These are phyloP conservation scores for Ditylenchus dipsaci DNA, from an alignment of 1,140 invertebrate genomes.

Conservation along the genomic window DNA sequence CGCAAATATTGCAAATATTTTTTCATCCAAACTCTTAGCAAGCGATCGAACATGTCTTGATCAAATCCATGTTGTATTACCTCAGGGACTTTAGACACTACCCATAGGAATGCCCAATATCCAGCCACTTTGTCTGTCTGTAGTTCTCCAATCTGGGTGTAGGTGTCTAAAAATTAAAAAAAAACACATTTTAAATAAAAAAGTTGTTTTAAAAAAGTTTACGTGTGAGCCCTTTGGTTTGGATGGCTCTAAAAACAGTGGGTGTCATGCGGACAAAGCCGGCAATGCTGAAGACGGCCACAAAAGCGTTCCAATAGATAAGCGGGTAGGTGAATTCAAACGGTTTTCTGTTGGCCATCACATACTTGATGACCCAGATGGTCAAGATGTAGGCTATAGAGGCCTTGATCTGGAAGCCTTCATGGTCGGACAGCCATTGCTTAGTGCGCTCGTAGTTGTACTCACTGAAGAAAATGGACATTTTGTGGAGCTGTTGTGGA, in stretches of 20 bases:
- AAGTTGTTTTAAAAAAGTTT: too few relatives aligned
- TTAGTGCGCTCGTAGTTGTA: not conserved
- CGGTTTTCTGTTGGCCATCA: constrained; percentile 34
- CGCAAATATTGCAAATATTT: too few relatives aligned
- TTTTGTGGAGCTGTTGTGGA: too few relatives aligned
- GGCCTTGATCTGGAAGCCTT: constrained; percentile 39
- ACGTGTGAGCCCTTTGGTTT: constrained; percentile 34
- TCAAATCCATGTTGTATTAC: too few relatives aligned
- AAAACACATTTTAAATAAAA: too few relatives aligned
- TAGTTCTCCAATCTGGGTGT: constrained; percentile 39
- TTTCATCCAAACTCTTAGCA: too few relatives aligned
- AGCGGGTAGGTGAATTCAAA: constrained; percentile 28
- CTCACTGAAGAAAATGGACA: not conserved
- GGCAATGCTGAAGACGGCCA: constrained; percentile 38
- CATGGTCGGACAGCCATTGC: constrained; percentile 33
- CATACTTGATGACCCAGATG: constrained; percentile 42
- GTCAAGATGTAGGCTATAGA: constrained; percentile 77
- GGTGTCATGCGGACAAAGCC: constrained; percentile 42
- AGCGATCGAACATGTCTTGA: too few relatives aligned
- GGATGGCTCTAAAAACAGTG: constrained; percentile 36
- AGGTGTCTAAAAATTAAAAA: constrained; percentile 37
- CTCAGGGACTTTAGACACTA: constrained; percentile 43
- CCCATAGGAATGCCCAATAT: constrained; percentile 47
- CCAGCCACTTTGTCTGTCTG: constrained; percentile 39
- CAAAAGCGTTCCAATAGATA: constrained; percentile 32